phyloP scores from a whole-genome alignment of 1,140 invertebrate species.

The Drosophila nigrodunni region DNA sequence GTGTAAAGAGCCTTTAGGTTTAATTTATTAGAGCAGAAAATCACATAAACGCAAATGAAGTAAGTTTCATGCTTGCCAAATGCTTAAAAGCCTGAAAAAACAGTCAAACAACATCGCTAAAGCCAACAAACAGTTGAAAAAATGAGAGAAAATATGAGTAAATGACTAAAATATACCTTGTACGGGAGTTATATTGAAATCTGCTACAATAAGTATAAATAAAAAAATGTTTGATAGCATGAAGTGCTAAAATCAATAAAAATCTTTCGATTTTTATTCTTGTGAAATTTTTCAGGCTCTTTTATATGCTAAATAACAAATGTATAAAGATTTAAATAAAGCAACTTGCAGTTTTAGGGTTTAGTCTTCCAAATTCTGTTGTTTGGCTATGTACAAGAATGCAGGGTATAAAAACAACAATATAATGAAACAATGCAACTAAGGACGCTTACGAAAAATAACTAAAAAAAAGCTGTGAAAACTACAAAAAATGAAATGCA shows the following conservation, averaged over 20 bases:
- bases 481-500: constrained; percentile 33
- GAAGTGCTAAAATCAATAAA: too few species aligned
- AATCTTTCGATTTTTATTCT: too few species aligned
- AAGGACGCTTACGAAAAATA: constrained; percentile 47
- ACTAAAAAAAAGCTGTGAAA: constrained; percentile 9
- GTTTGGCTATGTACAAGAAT: background rate
- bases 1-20: constrained; percentile 41
- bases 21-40: constrained; percentile 77
- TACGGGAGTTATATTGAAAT: background rate
- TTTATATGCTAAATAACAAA: too few species aligned
- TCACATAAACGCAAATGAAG: constrained; percentile 82
- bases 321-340: too few species aligned
- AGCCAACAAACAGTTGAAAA: constrained; percentile 29
- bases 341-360: too few species aligned
- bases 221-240: too few species aligned
- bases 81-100: constrained; percentile 77
- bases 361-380: too few species aligned
- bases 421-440: constrained; percentile 52
- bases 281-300: too few species aligned
- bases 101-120: constrained; percentile 43
- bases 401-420: constrained; percentile 48
- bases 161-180: constrained; percentile 6
- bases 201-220: too few species aligned
- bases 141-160: background rate
- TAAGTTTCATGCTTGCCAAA: constrained; percentile 76